Evolutionary conservation across 2,888 invertebrate species (phyloP).

Genomic region (Thymelicus acteon): DNA sequence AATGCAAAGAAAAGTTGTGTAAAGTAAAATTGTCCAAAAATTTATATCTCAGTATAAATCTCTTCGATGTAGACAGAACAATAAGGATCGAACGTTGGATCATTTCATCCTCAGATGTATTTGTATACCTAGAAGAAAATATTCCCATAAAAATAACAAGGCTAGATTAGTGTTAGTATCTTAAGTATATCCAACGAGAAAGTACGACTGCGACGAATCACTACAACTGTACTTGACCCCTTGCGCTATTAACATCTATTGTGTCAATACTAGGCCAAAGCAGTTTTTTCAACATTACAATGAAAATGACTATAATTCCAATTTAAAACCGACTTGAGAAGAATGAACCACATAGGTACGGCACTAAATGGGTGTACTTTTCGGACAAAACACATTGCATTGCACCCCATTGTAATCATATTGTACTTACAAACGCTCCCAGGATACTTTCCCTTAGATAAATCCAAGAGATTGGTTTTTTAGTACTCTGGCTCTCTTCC

Average conservation of each 20-base stretch:
- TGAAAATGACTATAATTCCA: background rate
- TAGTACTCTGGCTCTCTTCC: background rate
- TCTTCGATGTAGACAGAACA: no score
- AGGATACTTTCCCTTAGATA: background rate
- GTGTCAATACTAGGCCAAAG: slow-evolving; percentile 36
- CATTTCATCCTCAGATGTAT: no score
- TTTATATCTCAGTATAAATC: no score
- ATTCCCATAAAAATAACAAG: no score
- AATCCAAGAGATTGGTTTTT: background rate
- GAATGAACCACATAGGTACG: no score
- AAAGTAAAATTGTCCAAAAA: no score
- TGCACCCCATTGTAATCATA: background rate
- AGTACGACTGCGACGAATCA: slow-evolving; percentile 18
- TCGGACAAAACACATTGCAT: background rate
- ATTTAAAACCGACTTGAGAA: no score
- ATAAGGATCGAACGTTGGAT: no score
- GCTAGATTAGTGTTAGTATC: no score
- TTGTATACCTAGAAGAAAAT: no score
- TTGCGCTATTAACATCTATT: slow-evolving; percentile 41
- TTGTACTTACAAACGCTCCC: background rate
- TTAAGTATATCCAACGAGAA: no score
- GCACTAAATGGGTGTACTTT: background rate
- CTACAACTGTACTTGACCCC: slow-evolving; percentile 43
- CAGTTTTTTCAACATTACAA: slow-evolving; percentile 23
- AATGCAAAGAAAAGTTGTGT: no score